Conservation (phyloP, 2,113 vertebrate species). For the Hippoglossus stenolepis region DNA sequence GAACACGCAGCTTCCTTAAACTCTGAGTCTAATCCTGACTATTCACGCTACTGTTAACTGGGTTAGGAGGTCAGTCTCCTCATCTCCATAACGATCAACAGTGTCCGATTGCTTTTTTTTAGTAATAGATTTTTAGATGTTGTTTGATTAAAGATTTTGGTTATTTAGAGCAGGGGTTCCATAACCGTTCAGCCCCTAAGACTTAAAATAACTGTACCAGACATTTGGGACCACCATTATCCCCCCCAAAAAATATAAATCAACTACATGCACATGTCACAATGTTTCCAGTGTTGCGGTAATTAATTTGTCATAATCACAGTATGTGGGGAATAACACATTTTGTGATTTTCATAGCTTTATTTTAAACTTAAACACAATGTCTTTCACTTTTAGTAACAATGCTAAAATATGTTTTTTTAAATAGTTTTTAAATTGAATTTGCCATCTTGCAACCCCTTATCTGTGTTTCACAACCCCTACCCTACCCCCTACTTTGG, state of each 20-base stretch:
- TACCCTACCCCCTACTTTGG: neutral
- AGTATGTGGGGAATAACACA: neutral
- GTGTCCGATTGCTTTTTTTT: neutral
- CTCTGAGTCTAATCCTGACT: constrained; percentile 69
- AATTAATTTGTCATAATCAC: neutral
- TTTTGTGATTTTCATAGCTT: too few relatives aligned
- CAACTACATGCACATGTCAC: too few relatives aligned
- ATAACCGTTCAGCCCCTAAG: too few relatives aligned
- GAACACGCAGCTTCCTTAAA: constrained; percentile 48
- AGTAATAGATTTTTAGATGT: too few relatives aligned
- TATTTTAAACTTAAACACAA: neutral
- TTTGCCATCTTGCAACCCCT: neutral
- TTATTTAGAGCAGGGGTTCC: neutral
- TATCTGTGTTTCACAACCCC: neutral
- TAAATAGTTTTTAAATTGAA: neutral
- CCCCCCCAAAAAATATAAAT: too few relatives aligned
- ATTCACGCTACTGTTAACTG: constrained; percentile 56
- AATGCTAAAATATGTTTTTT: too few relatives aligned
- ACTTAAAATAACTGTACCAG: too few relatives aligned
- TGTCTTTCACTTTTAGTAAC: too few relatives aligned
- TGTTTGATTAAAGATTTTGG: neutral
- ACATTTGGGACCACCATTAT: too few relatives aligned
- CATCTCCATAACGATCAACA: constrained; percentile 1
- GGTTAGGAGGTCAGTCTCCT: constrained; percentile 74
- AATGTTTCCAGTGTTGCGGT: too few relatives aligned